Evolutionary conservation across 2,113 vertebrate genomes (phyloP), one percentile per base, ranked within the genome.

Genomic region (Noturus placidus): DNA sequence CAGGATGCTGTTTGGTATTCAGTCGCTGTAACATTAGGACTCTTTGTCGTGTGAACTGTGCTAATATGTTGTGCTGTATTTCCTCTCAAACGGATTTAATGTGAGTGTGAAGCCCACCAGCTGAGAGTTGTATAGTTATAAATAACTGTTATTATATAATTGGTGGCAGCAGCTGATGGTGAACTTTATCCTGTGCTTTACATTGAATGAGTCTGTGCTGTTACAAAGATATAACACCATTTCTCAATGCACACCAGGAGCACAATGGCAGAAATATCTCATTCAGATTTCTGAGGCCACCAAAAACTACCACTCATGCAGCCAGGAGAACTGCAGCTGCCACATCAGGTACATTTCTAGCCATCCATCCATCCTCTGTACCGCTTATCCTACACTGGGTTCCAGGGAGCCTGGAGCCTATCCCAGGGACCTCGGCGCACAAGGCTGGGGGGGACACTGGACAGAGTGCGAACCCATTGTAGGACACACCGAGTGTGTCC

Each of bases 241-340:
- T 69, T 33, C 33, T 50, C 0, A 35, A 30, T 88, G 35, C 22
- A 42, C 72, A 88, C 4, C 38, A 95, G 95, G 77, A 5, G 69
- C 90, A 67, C 80, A 27, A 56, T 95, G 95, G 94, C 90, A 92
- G 88, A 90, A 90, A 69, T 87, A 93, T 10, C 69, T 77, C 46
- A 87, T 86, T 4, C 89, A 80, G 10, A 91, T 95, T 19, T 89
- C 93, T 1, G 86, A 91, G 76, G 95, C 96, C 56, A 92, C 96
- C 85, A 91, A 93, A 83, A 92, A 65, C 22, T 95, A 97, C 88
- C 87, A 91, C 46, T 94, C 96, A 0, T 99, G 98, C 87, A 92
- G 89, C 83, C 94, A 95, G 88, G 94, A 89, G 87, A 97, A 98
- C 90, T 98, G 97, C 89, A 97, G 96, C 94, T 99, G 98, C 91